Base-by-base conservation (phyloP, 2,888 invertebrate genomes). In the Mythimna pallens region DNA sequence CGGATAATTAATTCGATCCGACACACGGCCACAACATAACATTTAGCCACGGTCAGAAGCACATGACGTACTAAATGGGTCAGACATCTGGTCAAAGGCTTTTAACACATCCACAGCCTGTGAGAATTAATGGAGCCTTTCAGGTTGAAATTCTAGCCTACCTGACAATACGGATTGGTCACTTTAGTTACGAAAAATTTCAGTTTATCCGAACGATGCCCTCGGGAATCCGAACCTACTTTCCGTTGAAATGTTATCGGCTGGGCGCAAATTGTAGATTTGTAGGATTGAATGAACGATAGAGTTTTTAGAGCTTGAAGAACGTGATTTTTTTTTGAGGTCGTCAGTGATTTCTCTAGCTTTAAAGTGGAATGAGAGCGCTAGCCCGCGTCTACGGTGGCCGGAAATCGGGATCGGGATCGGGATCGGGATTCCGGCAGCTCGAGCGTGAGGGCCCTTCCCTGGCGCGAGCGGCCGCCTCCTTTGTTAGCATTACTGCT, bases 151-250 rank as follows among this genome's bases (percentile, higher is more conserved):
- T 74, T 80, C n/a, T 17, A 62, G 64, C 47, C 34, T 64, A 55
- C 34, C 76, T 62, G 54, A 78, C 17, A 64, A 55, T 50, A 57
- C 43, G n/a, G 54, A 61, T 75, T 75, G 76, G 67, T 67, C 61
- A 61, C 76, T 57, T 79, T 57, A 58, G 57, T 50, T 58, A 47
- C 62, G 63, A 61, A 6, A 61, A 65, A 55, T 61, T 76, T 68
- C 4, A 36, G 76, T 59, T 17, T 76, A 66, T 67, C 59, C 50
- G 40, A 65, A 20, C n/a, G 43, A 64, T 57, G 43, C 68, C 36
- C 59, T 68, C 50, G 43, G 76, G 76, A 61, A 80, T 75, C 67
- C 30, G 43, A 40, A 68, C 8, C 30, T 55, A 36, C 67, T 57
- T 67, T 34, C 55, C 40, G 59, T 14, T 66, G 57, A 58, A 73